Percentiles rank a stretch among this genome's conserved stretches.
Evolutionary conservation across 2,113 vertebrate genomes (phyloP).

Genomic region (Daubentonia madagascariensis): DNA sequence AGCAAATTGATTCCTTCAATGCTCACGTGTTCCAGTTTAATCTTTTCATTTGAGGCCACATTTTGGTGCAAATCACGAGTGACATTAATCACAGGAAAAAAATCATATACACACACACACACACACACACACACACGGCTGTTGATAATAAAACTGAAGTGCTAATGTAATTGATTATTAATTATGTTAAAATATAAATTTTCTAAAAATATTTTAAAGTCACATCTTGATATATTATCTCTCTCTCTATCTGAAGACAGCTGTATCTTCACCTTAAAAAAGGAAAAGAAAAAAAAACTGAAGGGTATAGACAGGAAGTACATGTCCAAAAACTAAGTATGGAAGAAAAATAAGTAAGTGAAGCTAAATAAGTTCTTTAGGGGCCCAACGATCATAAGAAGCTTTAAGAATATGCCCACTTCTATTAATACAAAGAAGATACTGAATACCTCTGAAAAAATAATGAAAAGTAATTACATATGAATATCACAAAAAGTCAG

Average conservation of each 20-base stretch:
- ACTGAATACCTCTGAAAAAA: background rate
- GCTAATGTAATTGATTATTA: background rate
- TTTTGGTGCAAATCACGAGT: background rate
- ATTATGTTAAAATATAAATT: background rate
- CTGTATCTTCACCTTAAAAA: background rate
- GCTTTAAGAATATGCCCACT: background rate
- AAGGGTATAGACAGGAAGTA: background rate
- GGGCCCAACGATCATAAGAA: background rate
- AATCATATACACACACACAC: background rate
- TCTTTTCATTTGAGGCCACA: background rate
- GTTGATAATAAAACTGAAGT: background rate
- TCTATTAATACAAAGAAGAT: background rate
- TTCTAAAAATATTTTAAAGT: background rate
- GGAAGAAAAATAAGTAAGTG: background rate
- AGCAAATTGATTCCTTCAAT: background rate
- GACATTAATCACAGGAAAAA: background rate
- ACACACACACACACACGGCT: background rate
- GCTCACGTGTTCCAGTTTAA: rapidly evolving
- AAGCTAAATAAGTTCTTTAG: background rate
- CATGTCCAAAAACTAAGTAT: background rate
- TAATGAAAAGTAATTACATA: background rate
- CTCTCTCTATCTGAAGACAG: background rate
- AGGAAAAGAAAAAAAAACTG: background rate
- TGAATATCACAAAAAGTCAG: background rate
- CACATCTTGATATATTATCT: background rate